Base-by-base conservation (phyloP, 2,888 invertebrate species). In the Autographa gamma region DNA sequence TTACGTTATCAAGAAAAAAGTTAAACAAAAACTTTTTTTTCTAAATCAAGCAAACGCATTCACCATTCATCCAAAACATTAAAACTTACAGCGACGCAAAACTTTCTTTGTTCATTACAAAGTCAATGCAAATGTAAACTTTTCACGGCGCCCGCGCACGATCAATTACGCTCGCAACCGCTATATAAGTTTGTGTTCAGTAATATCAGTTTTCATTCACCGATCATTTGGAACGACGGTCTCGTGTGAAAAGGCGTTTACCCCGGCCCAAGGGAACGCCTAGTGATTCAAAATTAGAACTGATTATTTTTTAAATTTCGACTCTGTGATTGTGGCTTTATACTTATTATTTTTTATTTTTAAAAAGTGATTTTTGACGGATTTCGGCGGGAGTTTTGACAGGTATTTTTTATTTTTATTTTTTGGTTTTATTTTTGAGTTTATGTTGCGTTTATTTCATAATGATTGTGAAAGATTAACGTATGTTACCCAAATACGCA, bases 141-240 rank as follows among this genome's bases (percentile, higher is more conserved):
- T 76, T 82, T 77, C 77, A 79, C 75, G 75, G 71, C 77, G 75
- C 77, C 25, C 59, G 59, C 59, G 3, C 41, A 54, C 69, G 66
- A 63, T 69, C 80, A 78, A 72, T 74, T 80, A 80, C 78, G 69
- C 71, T 60, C 54, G 54, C 71, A 71, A 71, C 65, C 69, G 76
- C 82, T 91, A 91, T 93, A 92, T 89, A 93, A 90, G 79, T 81
- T 83, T 85, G 81, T 76, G 84, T 69, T 68, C 75, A 66, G 63
- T 71, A 66, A 61, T 56, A 75, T 62, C 71, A 75, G 85, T 83
- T 86, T 86, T 85, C 87, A 88, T 82, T 83, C 69, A 74, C 75
- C 86, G 84, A 78, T 87, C 91, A 93, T 90, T 90, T 90, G 88
- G 88, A 87, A 89, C 89, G 89, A 83, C 81, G 88, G 85, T 84